These are phyloP conservation scores for Nephotettix cincticeps DNA, from an alignment of 1,140 invertebrate species.

Conservation along the genomic window DNA sequence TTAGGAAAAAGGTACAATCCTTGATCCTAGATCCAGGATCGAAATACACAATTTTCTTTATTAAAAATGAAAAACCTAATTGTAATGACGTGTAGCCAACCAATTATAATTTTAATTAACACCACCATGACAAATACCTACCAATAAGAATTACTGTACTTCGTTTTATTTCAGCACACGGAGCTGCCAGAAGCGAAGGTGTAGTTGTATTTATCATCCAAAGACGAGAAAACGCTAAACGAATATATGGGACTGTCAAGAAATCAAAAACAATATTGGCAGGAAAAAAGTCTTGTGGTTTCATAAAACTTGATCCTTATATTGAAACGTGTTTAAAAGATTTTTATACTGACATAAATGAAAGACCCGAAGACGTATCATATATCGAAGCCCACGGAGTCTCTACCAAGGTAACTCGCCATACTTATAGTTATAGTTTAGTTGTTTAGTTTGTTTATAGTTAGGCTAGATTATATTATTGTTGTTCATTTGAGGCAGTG, in stretches of 20 bases:
- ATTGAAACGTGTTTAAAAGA: not conserved
- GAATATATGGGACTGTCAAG: not conserved
- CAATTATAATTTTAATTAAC: no score
- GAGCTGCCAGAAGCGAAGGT: not conserved
- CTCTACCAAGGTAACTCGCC: not conserved
- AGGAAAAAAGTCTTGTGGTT: not conserved
- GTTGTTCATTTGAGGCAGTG: no score
- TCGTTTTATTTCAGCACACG: not conserved
- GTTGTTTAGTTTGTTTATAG: no score
- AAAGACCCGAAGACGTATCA: not conserved
- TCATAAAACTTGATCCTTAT: not conserved
- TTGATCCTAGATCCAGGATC: no score
- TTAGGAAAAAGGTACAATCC: no score
- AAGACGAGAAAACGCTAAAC: not conserved
- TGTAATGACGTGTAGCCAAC: no score
- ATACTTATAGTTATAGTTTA: no score
- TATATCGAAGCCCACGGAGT: not conserved
- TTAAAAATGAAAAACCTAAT: no score
- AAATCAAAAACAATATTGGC: not conserved
- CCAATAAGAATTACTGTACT: no score
- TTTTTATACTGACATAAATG: not conserved
- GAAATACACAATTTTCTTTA: no score
- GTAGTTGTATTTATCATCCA: not conserved
- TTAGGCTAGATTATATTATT: no score
- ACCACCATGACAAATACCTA: no score